Conservation (phyloP, 2,888 invertebrate genomes). For the Apotomis turbidana region DNA sequence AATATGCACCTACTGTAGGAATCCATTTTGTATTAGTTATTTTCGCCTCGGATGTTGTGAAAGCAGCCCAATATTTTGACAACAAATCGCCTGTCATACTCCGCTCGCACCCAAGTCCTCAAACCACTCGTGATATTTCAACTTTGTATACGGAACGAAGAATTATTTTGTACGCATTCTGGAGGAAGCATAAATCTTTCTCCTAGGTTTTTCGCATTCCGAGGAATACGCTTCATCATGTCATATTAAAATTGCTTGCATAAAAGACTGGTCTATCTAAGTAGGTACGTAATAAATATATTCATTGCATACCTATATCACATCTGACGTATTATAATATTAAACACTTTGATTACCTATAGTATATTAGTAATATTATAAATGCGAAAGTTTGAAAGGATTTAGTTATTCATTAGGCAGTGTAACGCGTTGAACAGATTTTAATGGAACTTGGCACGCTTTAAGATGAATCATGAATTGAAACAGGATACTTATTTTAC, state of each 20-base stretch:
- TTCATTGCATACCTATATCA: too few species aligned
- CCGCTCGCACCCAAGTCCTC: conserved; percentile 1
- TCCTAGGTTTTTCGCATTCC: conserved; percentile 10
- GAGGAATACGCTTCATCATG: background rate
- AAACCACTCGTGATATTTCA: conserved; percentile 21
- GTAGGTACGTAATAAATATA: too few species aligned
- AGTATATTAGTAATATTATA: too few species aligned
- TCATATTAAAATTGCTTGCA: background rate
- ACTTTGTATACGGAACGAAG: conserved; percentile 17
- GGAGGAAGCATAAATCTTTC: conserved; percentile 9
- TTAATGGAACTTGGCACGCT: too few species aligned
- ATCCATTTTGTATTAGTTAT: conserved; percentile 34
- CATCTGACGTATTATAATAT: too few species aligned
- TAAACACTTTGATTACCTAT: too few species aligned
- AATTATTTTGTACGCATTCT: conserved; percentile 9
- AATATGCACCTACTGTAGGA: conserved; percentile 2
- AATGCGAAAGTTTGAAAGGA: too few species aligned
- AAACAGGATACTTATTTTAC: too few species aligned
- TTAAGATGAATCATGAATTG: too few species aligned
- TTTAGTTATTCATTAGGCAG: too few species aligned
- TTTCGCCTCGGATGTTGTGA: conserved; percentile 37
- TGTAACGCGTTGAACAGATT: too few species aligned
- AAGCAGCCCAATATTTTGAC: conserved; percentile 35
- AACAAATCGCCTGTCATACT: conserved; percentile 39
- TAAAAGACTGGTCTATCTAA: too few species aligned